Evolutionary conservation across 2,888 invertebrate species (phyloP), one percentile per base, ranked within the genome.

Genomic region (Blastobasis adustella): DNA sequence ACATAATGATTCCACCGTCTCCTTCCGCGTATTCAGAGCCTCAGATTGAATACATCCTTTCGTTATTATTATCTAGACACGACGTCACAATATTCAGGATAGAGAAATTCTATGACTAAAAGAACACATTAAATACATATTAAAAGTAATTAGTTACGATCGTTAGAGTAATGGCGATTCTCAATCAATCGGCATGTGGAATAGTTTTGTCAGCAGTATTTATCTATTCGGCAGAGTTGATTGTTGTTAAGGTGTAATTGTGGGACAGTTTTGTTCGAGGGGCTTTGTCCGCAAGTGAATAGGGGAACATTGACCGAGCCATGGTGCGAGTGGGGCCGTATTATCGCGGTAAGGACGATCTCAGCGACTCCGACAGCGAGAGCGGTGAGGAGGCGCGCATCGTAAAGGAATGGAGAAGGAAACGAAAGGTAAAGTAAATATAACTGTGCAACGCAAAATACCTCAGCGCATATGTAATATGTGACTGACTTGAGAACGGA

Each of bases 361-460:
- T 58, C 10, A 59, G 58, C 42, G 65, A 61, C 38, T 61, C 60
- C 10, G 23, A 23, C 23, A 66, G 62, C 37, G 64, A 69, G 54
- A 67, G 67, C 47, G 65, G 67, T 51, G 60, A 63, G 37, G 65
- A 65, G 54, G 9, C 58, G 38, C 59, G 58, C 45, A 62, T 67
- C 38, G 51, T 65, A 47, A 56, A 57, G 23, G 54, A 60, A 40
- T 64, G 55, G 51, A 61, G 59, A 55, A 60, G 58, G 39, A 59
- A 48, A 56, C 51, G 56, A 42, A 49, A 62, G 68, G 67, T 67
- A 68, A 4, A 23, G 23, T 23, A 23, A 23, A 23, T 23, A 23
- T 23, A 23, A 23, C 23, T 23, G 3, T 23, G 3, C 3, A 23
- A 23, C 23, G 3, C 23, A 23, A 23, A 23, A 23, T 3, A 23